Percentiles rank a stretch among this genome's conserved stretches.
Conservation (phyloP, 2,797 vertebrate genomes). For the Danio aesculapii region DNA sequence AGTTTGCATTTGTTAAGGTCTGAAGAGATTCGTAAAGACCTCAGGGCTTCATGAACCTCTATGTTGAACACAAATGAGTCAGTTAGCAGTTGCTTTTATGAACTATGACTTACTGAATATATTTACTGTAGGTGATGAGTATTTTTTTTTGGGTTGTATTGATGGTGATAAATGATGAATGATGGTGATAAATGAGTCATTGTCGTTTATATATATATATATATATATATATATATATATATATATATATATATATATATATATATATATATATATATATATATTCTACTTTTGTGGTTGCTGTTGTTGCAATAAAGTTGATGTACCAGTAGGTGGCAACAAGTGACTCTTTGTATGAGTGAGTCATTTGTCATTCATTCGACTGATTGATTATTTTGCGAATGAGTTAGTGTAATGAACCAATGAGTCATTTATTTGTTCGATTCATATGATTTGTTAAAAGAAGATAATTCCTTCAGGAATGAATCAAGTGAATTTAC, state of each 20-base stretch:
- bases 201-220: too few species aligned
- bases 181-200: not conserved
- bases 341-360: not conserved
- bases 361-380: not conserved
- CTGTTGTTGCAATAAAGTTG: too few species aligned
- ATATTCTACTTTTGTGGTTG: too few species aligned
- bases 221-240: too few species aligned
- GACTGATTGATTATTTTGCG: not conserved
- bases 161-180: not conserved
- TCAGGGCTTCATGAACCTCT: not conserved
- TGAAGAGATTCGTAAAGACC: conserved; percentile 11
- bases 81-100: conserved; percentile 12
- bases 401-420: too few species aligned
- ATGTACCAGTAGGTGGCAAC: too few species aligned
- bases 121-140: not conserved
- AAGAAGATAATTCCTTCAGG: not conserved
- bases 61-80: not conserved
- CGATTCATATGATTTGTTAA: not conserved
- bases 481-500: not conserved
- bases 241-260: too few species aligned
- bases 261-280: too few species aligned
- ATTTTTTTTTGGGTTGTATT: not conserved
- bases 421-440: too few species aligned
- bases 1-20: conserved; percentile 2
- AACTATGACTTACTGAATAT: not conserved